Evolutionary conservation across 2,797 vertebrate species (phyloP).

Genomic region (Rhinogobio ventralis): DNA sequence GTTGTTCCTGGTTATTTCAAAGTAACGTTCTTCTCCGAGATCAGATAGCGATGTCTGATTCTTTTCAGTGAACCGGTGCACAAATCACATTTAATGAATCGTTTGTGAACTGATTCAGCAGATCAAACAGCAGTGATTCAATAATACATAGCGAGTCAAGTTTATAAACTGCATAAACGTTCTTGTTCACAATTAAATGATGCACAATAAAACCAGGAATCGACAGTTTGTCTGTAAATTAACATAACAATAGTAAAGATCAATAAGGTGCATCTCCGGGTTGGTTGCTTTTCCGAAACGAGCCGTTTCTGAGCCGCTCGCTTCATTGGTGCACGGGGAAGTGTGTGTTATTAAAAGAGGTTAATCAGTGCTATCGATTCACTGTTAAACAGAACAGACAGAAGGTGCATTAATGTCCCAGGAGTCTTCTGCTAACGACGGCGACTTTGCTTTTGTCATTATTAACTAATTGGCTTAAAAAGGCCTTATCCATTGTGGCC

Average conservation of each 20-base stretch:
- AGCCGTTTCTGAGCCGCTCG: too few species aligned
- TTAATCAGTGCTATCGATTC: conserved; percentile 24
- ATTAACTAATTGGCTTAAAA: conserved; percentile 75
- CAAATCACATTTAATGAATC: neutral
- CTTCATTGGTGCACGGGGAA: too few species aligned
- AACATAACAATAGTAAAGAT: too few species aligned
- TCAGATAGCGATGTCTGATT: neutral
- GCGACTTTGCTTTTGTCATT: conserved; percentile 61
- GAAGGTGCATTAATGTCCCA: conserved; percentile 67
- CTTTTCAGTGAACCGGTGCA: neutral
- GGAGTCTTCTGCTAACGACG: conserved; percentile 64
- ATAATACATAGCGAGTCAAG: too few species aligned
- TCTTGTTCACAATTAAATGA: too few species aligned
- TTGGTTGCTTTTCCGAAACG: too few species aligned
- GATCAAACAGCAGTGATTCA: too few species aligned
- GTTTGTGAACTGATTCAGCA: neutral
- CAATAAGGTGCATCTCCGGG: too few species aligned
- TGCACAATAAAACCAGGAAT: too few species aligned
- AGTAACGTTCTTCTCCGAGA: neutral
- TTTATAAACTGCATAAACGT: too few species aligned
- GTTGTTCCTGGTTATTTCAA: neutral
- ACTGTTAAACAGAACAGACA: conserved; percentile 28
- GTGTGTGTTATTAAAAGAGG: conserved; percentile 3
- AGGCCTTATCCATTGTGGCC: conserved; percentile 30
- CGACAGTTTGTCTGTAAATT: too few species aligned